Evolutionary conservation across 2,888 invertebrate species (phyloP).

Genomic region (Thyatira batis): DNA sequence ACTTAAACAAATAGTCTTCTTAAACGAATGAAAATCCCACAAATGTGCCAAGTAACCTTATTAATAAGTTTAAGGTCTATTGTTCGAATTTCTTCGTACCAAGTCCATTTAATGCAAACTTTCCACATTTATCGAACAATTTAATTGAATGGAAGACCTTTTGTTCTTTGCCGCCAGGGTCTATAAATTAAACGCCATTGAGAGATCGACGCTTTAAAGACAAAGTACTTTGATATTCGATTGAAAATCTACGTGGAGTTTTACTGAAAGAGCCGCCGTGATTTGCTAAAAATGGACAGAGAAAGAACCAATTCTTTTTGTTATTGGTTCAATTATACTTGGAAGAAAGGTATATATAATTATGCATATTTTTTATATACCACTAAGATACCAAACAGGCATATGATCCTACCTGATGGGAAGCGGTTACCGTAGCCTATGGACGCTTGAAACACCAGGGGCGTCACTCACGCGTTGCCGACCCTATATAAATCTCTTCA

Average conservation of each 20-base stretch:
- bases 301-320: no score
- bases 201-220: conserved; percentile 29
- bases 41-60: not conserved
- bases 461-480: no score
- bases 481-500: no score
- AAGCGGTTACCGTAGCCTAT: no score
- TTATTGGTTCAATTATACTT: no score
- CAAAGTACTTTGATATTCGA: conserved; percentile 20
- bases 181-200: conserved; percentile 34
- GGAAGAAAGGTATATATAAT: no score
- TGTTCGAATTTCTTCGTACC: not conserved
- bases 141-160: conserved; percentile 35
- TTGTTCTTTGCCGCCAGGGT: conserved; percentile 24
- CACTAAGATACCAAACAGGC: no score
- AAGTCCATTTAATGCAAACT: conserved; percentile 18
- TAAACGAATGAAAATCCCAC: not conserved
- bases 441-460: no score
- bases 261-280: not conserved
- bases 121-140: conserved; percentile 34
- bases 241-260: not conserved
- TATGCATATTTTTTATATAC: no score
- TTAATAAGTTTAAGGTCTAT: not conserved
- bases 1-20: not conserved
- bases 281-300: not conserved
- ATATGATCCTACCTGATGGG: no score